phyloP scores from a whole-genome alignment of 2,113 vertebrate genomes.

The Tamias sibiricus region DNA sequence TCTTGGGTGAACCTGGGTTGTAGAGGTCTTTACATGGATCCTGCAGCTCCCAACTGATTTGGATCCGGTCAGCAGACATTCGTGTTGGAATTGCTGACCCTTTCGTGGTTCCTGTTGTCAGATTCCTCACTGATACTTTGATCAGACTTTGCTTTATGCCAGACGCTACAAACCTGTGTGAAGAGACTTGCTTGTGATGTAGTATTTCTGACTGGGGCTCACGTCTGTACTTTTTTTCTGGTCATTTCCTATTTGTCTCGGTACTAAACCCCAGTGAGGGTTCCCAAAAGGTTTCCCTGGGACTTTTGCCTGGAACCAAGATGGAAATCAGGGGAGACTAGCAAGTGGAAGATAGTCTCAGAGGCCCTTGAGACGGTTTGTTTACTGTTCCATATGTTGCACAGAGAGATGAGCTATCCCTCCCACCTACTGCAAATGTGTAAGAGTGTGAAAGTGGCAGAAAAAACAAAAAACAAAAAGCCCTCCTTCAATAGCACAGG shows the following conservation, averaged over 20 bases:
- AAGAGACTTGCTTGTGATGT: neutral
- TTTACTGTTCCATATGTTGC: neutral
- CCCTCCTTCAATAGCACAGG: neutral
- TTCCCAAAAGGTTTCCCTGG: neutral
- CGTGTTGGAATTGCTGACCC: neutral
- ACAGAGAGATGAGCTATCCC: neutral
- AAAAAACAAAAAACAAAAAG: neutral
- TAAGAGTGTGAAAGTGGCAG: neutral
- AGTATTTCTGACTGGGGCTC: neutral
- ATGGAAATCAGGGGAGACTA: neutral
- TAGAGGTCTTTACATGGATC: neutral
- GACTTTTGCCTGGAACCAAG: neutral
- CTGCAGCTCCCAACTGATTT: neutral
- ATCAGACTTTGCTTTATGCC: neutral
- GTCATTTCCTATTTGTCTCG: constrained; percentile 11
- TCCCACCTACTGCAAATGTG: neutral
- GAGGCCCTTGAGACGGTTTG: neutral
- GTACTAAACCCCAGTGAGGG: neutral
- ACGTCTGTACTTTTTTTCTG: neutral
- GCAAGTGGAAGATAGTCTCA: neutral
- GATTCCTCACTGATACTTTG: neutral
- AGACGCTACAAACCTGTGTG: neutral
- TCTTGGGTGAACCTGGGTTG: constrained; percentile 4
- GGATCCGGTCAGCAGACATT: neutral
- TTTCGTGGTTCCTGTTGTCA: neutral